A percentile compares a stretch with the other conserved stretches of the same genome.
phyloP scores from a whole-genome alignment of 2,113 vertebrate species.

The Petroica traversi region DNA sequence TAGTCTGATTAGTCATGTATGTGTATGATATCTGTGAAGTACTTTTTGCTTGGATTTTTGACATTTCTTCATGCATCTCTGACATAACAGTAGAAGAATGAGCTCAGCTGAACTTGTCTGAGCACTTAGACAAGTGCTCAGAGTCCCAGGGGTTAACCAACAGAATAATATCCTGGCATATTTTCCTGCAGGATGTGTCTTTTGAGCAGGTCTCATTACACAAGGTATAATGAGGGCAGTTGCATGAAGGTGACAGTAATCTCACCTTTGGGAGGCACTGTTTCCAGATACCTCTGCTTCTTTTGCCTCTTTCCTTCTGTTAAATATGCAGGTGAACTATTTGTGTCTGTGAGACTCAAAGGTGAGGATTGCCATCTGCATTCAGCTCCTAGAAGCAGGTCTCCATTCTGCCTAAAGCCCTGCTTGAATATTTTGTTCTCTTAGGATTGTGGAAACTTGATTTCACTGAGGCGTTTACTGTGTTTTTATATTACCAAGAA shows the following conservation, averaged over 20 bases:
- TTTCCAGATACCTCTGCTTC: background rate
- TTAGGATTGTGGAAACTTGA: background rate
- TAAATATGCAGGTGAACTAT: background rate
- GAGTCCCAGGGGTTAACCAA: background rate
- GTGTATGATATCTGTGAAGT: background rate
- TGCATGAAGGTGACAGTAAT: background rate
- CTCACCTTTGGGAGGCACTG: background rate
- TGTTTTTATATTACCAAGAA: background rate
- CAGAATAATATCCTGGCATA: background rate
- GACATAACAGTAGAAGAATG: background rate
- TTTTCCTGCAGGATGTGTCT: background rate
- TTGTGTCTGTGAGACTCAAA: background rate
- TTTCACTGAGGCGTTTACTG: background rate
- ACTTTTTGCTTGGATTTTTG: background rate
- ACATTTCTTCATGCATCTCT: background rate
- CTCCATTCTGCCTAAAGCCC: background rate
- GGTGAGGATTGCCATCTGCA: background rate
- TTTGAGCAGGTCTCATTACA: background rate
- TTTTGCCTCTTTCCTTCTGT: background rate
- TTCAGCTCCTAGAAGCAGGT: background rate
- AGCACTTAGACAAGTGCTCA: background rate
- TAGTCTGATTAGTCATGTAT: fast-evolving
- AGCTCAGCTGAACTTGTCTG: background rate
- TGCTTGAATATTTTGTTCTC: background rate
- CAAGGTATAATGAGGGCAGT: background rate